phyloP scores from a whole-genome alignment of 35 echinoderm and acorn worm species.

The Holothuria glaberrima region DNA sequence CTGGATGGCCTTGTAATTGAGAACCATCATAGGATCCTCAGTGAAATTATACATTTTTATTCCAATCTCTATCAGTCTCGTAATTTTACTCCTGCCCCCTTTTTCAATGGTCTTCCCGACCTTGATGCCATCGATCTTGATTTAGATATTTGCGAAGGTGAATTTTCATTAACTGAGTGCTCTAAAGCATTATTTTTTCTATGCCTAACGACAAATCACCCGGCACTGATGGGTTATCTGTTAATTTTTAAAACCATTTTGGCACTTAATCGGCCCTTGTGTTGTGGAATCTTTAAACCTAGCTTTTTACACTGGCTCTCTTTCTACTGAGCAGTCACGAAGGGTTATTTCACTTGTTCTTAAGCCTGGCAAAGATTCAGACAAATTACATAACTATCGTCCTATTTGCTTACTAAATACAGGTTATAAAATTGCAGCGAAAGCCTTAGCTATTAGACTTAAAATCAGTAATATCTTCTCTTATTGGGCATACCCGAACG shows the following conservation, averaged over 20 bases:
- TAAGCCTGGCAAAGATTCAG: conserved; percentile 11
- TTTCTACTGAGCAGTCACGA: neutral
- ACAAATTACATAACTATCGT: neutral
- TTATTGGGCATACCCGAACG: neutral
- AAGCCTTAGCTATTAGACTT: neutral
- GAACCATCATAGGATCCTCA: neutral
- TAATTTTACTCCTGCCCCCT: neutral
- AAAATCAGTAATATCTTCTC: neutral
- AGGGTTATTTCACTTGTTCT: neutral
- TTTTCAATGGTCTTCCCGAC: neutral
- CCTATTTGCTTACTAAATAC: neutral
- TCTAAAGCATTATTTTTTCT: neutral
- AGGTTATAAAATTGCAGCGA: neutral
- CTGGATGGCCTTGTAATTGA: no score
- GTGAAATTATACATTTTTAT: neutral
- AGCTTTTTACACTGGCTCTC: neutral
- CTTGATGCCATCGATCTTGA: neutral
- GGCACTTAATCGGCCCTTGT: neutral
- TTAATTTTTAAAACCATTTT: neutral
- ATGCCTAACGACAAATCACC: neutral
- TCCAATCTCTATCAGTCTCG: neutral
- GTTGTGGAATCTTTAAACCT: neutral
- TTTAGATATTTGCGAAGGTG: neutral
- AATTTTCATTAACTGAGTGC: neutral
- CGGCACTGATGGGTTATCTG: neutral